Conservation (phyloP, 1,140 invertebrate genomes). For the Musca domestica region DNA sequence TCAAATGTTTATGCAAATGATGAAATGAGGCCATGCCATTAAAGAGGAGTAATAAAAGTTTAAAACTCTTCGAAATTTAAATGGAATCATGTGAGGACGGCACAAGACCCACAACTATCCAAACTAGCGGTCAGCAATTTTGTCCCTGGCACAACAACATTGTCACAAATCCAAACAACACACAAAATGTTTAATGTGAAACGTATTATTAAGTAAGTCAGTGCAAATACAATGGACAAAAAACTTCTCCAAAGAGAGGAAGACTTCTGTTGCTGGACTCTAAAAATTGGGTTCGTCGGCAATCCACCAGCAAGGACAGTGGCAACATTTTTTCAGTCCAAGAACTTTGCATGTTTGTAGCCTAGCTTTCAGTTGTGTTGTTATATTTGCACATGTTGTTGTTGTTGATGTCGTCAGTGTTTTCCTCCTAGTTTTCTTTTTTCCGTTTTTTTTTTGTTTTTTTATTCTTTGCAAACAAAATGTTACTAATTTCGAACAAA, state of each 20-base stretch:
- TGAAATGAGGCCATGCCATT: background rate
- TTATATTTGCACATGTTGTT: background rate
- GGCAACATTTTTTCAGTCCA: background rate
- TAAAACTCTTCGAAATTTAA: background rate
- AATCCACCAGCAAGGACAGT: background rate
- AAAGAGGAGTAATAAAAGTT: background rate
- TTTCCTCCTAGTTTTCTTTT: background rate
- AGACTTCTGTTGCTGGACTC: background rate
- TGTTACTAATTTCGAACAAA: constrained; percentile 19
- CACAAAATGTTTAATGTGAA: too few species aligned
- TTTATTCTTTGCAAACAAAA: constrained; percentile 6
- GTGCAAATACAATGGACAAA: too few species aligned
- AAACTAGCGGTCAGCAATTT: background rate
- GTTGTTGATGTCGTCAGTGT: background rate
- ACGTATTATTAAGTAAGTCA: too few species aligned
- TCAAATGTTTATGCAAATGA: constrained; percentile 16
- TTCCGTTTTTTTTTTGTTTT: too few species aligned
- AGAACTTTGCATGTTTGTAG: background rate
- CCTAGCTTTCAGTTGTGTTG: background rate
- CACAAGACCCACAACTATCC: background rate
- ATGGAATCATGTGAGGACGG: background rate
- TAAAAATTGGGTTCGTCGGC: background rate
- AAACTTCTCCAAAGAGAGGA: background rate
- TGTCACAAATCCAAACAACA: constrained; percentile 1
- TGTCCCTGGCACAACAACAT: background rate